Evolutionary conservation across 2,797 vertebrate genomes (phyloP).

Genomic region (Champsocephalus esox): DNA sequence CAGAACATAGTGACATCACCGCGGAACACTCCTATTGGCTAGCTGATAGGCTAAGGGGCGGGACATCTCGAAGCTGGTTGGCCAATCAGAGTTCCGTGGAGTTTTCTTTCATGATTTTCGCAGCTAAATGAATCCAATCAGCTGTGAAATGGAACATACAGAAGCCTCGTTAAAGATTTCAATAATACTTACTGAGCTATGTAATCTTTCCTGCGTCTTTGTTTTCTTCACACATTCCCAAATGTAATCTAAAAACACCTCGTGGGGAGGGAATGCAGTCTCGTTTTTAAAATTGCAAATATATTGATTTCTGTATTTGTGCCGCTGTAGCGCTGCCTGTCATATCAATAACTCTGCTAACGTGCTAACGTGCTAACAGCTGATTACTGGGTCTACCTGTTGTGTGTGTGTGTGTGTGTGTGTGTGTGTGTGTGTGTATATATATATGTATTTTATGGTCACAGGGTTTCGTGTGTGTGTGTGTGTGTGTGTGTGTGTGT

Average conservation of each 20-base stretch:
- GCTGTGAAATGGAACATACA: not conserved
- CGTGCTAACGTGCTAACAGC: no score
- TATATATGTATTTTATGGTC: constrained; percentile 58
- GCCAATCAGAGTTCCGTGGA: no score
- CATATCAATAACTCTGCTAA: constrained; percentile 50
- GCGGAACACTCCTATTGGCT: no score
- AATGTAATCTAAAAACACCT: not conserved
- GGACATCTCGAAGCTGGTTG: no score
- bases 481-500: constrained; percentile 43
- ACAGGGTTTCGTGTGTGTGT: constrained; percentile 70
- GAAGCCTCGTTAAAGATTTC: not conserved
- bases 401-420: constrained; percentile 42
- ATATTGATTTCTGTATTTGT: constrained; percentile 28
- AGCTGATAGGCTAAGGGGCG: no score
- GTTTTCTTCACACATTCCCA: not conserved
- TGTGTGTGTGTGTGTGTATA: constrained; percentile 37
- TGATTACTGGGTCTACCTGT: constrained; percentile 52
- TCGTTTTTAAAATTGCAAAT: constrained; percentile 22
- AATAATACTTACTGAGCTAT: not conserved
- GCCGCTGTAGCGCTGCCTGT: constrained; percentile 41
- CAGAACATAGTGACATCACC: no score
- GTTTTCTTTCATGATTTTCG: no score
- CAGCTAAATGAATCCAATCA: not conserved
- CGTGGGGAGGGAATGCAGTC: not conserved
- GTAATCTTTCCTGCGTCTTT: not conserved